phyloP scores from a whole-genome alignment of 2,113 vertebrate species.

The Catagonus wagneri region DNA sequence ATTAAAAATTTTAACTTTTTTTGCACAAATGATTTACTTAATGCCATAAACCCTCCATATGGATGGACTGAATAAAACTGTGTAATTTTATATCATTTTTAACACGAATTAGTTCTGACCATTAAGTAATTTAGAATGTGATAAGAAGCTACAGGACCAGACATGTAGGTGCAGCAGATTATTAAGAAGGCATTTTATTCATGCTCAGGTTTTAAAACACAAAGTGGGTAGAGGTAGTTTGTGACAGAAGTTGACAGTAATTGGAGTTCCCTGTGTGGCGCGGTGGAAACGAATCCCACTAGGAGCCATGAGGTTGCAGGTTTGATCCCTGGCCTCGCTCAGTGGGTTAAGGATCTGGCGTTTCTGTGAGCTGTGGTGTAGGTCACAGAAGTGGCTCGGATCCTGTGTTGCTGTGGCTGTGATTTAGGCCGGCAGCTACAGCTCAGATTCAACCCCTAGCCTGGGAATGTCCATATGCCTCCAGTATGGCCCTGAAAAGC shows the following conservation, averaged over 20 bases:
- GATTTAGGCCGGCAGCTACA: no score
- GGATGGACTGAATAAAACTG: neutral
- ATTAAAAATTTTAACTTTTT: neutral
- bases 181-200: neutral
- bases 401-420: no score
- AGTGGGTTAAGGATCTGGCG: no score
- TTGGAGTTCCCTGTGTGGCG: no score
- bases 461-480: no score
- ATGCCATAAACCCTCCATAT: neutral
- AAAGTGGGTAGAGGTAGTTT: neutral
- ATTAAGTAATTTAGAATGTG: constrained; percentile 16
- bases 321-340: no score
- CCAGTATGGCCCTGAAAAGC: no score
- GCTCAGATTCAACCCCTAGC: no score
- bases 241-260: neutral
- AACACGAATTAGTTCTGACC: neutral
- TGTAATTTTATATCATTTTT: neutral
- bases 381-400: no score
- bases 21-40: neutral
- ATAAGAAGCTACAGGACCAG: neutral
- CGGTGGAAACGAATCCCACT: no score
- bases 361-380: no score
- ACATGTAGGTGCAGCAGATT: neutral
- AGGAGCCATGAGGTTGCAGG: no score
- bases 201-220: neutral